Evolutionary conservation across 2,113 vertebrate genomes (phyloP).

Genomic region (Malurus elegans): DNA sequence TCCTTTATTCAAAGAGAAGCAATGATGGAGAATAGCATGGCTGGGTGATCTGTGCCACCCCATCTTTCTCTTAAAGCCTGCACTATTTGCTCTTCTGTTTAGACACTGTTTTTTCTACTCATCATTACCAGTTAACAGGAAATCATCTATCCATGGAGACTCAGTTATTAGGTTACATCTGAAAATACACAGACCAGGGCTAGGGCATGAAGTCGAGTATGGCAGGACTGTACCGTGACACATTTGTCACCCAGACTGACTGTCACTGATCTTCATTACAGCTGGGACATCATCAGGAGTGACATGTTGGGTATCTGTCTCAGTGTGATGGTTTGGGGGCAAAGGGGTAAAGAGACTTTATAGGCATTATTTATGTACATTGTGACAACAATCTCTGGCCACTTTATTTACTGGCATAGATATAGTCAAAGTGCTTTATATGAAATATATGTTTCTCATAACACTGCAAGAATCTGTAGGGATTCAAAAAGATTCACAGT

Average conservation of each 20-base stretch:
- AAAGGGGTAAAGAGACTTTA: background rate
- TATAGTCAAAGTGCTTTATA: background rate
- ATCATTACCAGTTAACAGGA: accelerated
- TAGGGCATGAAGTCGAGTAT: background rate
- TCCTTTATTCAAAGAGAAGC: background rate
- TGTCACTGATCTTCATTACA: background rate
- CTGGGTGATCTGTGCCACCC: background rate
- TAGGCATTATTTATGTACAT: background rate
- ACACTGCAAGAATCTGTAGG: background rate
- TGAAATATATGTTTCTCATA: background rate
- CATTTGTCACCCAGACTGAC: background rate
- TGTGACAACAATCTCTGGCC: background rate
- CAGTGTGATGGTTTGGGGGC: background rate
- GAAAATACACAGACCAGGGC: background rate
- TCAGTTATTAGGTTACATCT: background rate
- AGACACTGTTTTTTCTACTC: background rate
- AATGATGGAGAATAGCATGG: background rate
- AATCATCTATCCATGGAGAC: background rate
- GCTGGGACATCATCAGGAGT: background rate
- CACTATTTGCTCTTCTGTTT: background rate
- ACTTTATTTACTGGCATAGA: background rate
- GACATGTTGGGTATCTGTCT: background rate
- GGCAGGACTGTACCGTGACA: background rate
- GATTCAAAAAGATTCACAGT: background rate
- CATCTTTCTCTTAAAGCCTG: background rate